A percentile compares a stretch with the other conserved stretches of the same genome.
Conservation (phyloP, 1,140 invertebrate species). For the Cheumatopsyche charites region DNA sequence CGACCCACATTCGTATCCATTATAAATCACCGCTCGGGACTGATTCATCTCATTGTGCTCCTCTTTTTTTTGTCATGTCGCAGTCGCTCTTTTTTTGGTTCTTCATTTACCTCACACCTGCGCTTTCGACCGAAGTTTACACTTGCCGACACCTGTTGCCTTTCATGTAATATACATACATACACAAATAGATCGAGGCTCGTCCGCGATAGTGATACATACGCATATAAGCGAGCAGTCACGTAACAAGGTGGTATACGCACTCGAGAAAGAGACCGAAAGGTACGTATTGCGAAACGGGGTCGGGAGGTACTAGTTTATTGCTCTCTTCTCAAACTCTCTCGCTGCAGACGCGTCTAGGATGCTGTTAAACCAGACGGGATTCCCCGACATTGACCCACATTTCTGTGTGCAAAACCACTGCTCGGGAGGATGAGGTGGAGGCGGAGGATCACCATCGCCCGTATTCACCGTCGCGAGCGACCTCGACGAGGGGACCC, state of each 20-base stretch:
- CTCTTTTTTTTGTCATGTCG: neutral
- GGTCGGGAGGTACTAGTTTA: slow-evolving; percentile 40
- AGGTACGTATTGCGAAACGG: slow-evolving; percentile 15
- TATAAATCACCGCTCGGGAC: slow-evolving; percentile 12
- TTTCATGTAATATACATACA: slow-evolving; percentile 1
- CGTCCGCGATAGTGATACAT: neutral
- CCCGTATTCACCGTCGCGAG: slow-evolving; percentile 53
- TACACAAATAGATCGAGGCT: neutral
- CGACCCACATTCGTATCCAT: slow-evolving; percentile 15
- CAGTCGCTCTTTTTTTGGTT: neutral
- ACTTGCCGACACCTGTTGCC: slow-evolving; percentile 8
- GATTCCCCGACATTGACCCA: slow-evolving; percentile 67
- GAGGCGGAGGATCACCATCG: slow-evolving; percentile 51
- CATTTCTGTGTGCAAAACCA: slow-evolving; percentile 54
- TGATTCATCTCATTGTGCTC: slow-evolving; percentile 10
- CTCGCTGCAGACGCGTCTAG: slow-evolving; percentile 45
- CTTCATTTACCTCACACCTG: neutral
- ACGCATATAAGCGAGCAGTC: neutral
- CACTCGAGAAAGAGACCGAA: slow-evolving; percentile 29
- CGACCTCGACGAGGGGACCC: slow-evolving; percentile 56
- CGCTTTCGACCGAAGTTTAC: neutral
- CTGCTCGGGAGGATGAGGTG: slow-evolving; percentile 52
- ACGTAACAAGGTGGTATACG: too few species aligned
- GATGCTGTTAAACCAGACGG: slow-evolving; percentile 54
- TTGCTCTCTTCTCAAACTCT: slow-evolving; percentile 30